Base-by-base conservation (phyloP, 2,113 vertebrate genomes). In the Centropus unirufus region DNA sequence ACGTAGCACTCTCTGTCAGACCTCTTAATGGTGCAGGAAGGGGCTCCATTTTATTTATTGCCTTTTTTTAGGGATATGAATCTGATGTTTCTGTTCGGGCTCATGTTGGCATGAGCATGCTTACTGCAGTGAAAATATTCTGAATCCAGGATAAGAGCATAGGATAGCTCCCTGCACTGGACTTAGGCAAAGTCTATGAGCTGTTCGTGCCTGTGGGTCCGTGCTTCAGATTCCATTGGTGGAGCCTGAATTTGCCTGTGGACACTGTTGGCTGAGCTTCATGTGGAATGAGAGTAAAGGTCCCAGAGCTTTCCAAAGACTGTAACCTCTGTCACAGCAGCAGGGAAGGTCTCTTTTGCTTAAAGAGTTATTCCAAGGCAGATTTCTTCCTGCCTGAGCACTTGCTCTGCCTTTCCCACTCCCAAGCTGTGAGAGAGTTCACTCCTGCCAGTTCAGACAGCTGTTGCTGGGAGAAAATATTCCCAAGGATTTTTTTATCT, bases 81-180 rank as follows among this genome's bases (percentile, higher is more conserved):
- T 40, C 8, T 47, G 40, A 27, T 63, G 39, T 3, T 5, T 91
- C 52, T 57, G 26, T 52, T 30, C 8, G 8, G 49, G 34, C 27
- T 26, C 3, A 0, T 0, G 0, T 17, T 68, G 18, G 26, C 47
- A 10, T 36, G 39, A 39, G 2, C 58, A 20, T 27, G 3, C 1
- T 2, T 16, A 21, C 11, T 54, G 44, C 4, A 16, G 40, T 30
- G 42, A 47, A 54, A 34, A 36, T 72, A 8, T 1, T 54, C 46
- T 78, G 58, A 49, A 23, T 58, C 34, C 47, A 32, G 32, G 27
- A 26, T 32, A 14, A 84, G 22, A 39, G 63, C 5, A 18, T 11
- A 44, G 27, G 27, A 55, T 32, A 30, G 17, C 42, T 86, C 52
- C 26, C 21, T 76, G 44, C 54, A 26, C 15, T n/a, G 54, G 26